Percentiles rank a stretch among this genome's conserved stretches.
phyloP scores from a whole-genome alignment of 2,113 vertebrate genomes.

The Odontesthes bonariensis region DNA sequence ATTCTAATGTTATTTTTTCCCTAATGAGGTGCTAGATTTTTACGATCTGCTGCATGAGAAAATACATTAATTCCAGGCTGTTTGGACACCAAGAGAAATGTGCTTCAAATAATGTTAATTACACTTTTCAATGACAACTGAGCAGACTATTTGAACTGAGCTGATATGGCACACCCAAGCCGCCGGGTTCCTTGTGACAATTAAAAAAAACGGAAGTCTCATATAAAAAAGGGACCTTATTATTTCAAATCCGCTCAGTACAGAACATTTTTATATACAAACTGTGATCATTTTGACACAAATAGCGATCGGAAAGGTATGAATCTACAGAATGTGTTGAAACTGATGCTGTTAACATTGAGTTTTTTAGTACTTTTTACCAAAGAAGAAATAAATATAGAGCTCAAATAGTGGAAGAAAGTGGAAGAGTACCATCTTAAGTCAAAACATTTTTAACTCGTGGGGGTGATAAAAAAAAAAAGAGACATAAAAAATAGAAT shows the following conservation, averaged over 20 bases:
- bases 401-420: no score
- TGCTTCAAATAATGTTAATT: slow-evolving; percentile 51
- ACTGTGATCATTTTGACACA: slow-evolving; percentile 12
- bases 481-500: no score
- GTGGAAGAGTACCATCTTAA: no score
- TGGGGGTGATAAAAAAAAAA: no score
- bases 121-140: slow-evolving; percentile 50
- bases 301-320: slow-evolving; percentile 14
- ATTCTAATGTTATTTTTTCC: slow-evolving; percentile 64
- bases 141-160: slow-evolving; percentile 36
- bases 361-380: no score
- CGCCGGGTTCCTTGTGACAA: slow-evolving; percentile 35
- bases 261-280: slow-evolving; percentile 18
- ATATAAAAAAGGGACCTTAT: neutral
- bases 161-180: slow-evolving; percentile 56
- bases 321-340: neutral
- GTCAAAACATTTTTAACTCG: no score
- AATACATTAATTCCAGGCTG: slow-evolving; percentile 43
- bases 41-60: slow-evolving; percentile 49
- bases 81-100: slow-evolving; percentile 55
- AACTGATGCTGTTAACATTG: neutral
- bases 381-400: no score
- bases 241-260: slow-evolving; percentile 30
- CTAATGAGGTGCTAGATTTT: slow-evolving; percentile 43
- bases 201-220: slow-evolving; percentile 16